Conservation (phyloP, 2,797 vertebrate genomes). For the Phrynocephalus guinanensis region DNA sequence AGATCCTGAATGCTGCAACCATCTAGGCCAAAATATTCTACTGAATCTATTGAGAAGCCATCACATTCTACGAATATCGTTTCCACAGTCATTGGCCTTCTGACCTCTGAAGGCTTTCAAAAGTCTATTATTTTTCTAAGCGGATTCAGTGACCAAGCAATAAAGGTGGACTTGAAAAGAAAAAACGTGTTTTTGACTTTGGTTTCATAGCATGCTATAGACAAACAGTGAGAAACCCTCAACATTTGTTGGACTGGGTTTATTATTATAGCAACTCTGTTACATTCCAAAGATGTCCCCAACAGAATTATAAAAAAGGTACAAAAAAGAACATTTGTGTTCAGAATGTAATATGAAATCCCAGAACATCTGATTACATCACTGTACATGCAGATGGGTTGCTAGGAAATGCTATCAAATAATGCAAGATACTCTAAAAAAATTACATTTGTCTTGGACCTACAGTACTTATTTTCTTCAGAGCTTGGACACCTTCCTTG, state of each 20-base stretch:
- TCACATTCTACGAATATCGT: background rate
- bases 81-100: background rate
- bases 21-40: background rate
- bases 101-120: background rate
- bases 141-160: background rate
- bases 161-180: background rate
- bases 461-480: background rate
- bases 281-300: background rate
- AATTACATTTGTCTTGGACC: background rate
- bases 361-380: background rate
- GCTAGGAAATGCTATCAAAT: background rate
- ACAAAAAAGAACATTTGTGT: background rate
- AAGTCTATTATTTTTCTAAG: background rate
- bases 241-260: background rate
- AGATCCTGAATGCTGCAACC: background rate
- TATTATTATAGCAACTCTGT: background rate
- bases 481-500: background rate
- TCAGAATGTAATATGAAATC: background rate
- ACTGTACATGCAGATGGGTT: background rate
- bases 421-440: background rate
- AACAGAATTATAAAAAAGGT: constrained; percentile 8
- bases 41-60: background rate
- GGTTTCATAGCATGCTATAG: background rate
- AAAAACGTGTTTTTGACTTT: background rate
- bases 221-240: background rate